Evolutionary conservation across 1,140 invertebrate genomes (phyloP).

Genomic region (Dolichoris vasculosae): DNA sequence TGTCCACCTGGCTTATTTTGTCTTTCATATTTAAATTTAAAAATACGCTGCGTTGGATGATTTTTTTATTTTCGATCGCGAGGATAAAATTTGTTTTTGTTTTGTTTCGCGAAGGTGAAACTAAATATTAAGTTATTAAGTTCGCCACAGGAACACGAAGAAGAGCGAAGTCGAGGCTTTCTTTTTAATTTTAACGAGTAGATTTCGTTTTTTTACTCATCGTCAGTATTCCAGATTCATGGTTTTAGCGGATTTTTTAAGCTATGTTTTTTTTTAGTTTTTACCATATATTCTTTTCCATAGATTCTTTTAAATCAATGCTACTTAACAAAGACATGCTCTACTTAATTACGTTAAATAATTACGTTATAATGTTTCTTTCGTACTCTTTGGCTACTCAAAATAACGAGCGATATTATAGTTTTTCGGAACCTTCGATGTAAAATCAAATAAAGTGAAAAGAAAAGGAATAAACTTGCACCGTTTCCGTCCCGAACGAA

Average conservation of each 20-base stretch:
- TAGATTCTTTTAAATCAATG: constrained; percentile 23
- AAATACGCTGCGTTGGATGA: neutral
- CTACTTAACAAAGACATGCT: constrained; percentile 48
- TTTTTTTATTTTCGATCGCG: neutral
- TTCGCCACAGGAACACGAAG: neutral
- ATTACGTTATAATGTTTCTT: constrained; percentile 15
- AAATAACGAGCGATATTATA: neutral
- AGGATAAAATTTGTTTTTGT: neutral
- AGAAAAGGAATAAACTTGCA: constrained; percentile 33
- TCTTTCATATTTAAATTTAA: neutral
- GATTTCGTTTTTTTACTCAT: constrained; percentile 28
- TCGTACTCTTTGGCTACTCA: neutral
- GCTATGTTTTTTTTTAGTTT: constrained; percentile 60
- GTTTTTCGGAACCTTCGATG: neutral
- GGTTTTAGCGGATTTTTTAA: constrained; percentile 62
- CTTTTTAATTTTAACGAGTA: constrained; percentile 37
- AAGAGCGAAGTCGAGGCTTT: constrained; percentile 38
- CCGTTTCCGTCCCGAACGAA: constrained; percentile 41
- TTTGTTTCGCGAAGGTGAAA: neutral
- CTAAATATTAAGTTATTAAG: neutral
- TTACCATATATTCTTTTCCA: constrained; percentile 52
- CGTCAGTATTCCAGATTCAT: constrained; percentile 72
- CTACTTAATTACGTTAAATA: constrained; percentile 40
- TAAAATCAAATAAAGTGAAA: neutral
- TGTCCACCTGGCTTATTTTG: neutral